Base-by-base conservation (phyloP, 2,888 invertebrate species). In the Diaprepes abbreviatus region DNA sequence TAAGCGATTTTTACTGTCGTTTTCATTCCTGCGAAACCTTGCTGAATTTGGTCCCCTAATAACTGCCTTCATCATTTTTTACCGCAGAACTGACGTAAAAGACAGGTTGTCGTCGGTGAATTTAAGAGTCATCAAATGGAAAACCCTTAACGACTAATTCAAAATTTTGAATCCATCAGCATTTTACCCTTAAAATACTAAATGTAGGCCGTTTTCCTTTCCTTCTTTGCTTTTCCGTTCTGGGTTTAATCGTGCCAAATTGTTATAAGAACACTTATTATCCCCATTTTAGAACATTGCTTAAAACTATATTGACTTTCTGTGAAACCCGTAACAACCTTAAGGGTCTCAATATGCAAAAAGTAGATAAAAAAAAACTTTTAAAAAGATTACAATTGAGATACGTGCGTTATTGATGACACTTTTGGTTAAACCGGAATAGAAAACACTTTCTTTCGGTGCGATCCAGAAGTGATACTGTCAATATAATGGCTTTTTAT, bases 1-100 rank as follows among this genome's bases (percentile, higher is more conserved):
- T 59, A 59, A 59, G 59, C 59, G 58, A 58, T 58, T 58, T 58
- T 58, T 58, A 58, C 58, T 58, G 59, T 59, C 59, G 59, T 28
- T 59, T 59, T 43, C 59, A 59, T 31, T 59, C 10, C 17, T 28
- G 45, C 59, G 43, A 45, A 59, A 43, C 38, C 33, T 16, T 38
- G 14, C 57, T 57, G 38, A 57, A 57, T 57, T 57, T 57, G 14
- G 21, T 7, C 36, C 38, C 36, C 40, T 57, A 38, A 57, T 57
- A 57, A 36, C 38, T 21, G 57, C 36, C 16, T 57, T 28, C 57
- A 57, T 57, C 36, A 57, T 57, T 57, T 57, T 57, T 57, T 57
- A 57, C 57, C 57, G 21, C 36, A 28, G 10, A 28, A 55, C 14
- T 35, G 57, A 40, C 36, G 40, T 57, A 28, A 28, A 40, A 36